Conservation (phyloP, 2,797 vertebrate genomes). For the Pampus argenteus region DNA sequence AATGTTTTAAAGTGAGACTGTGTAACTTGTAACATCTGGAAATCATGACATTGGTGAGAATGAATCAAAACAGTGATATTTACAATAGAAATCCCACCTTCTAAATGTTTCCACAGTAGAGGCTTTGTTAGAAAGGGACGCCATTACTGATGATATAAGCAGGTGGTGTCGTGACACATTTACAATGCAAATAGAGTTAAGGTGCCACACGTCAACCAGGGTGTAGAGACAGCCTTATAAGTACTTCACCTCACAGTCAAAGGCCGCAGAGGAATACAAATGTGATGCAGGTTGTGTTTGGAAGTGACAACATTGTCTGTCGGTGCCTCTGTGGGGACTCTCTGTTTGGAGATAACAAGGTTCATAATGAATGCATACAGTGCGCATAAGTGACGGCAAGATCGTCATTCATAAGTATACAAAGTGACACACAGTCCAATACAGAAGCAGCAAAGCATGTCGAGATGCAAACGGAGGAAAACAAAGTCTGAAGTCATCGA, state of each 20-base stretch:
- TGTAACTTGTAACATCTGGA: not conserved
- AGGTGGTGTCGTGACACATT: constrained; percentile 11
- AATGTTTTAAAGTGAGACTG: not conserved
- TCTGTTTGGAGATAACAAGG: constrained; percentile 24
- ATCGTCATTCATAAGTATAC: not conserved
- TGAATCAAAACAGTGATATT: not conserved
- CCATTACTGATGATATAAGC: not conserved
- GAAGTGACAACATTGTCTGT: constrained; percentile 17
- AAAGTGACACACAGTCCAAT: not conserved
- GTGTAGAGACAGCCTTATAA: not conserved
- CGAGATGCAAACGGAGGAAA: not conserved
- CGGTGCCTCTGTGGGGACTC: constrained; percentile 24
- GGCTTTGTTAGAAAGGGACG: constrained; percentile 12
- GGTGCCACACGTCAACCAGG: not conserved
- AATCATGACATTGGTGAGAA: not conserved
- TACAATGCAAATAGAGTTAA: constrained; percentile 58
- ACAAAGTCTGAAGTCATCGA: not conserved
- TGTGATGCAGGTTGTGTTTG: not conserved
- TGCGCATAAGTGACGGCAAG: not conserved
- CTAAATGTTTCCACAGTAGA: not conserved
- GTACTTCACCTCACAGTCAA: constrained; percentile 3
- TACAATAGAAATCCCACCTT: not conserved
- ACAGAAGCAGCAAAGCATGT: constrained; percentile 7
- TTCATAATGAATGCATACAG: constrained; percentile 5
- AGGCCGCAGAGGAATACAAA: constrained; percentile 21